These are phyloP conservation scores for Panzeria rudis DNA, from an alignment of 2,888 invertebrate species.

Conservation along the genomic window DNA sequence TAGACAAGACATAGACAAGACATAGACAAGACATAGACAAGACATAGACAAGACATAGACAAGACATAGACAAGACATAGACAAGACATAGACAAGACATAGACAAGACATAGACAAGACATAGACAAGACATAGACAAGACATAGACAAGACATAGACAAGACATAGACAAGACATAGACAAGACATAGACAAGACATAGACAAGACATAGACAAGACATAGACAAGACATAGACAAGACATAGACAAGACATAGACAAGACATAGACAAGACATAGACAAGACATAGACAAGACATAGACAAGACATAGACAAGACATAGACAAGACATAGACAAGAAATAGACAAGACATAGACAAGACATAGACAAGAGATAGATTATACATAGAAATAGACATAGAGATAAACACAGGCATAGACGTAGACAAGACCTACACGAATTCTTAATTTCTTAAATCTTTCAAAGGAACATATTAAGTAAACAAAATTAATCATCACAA, in stretches of 20 bases:
- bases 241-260: neutral
- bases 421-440: conserved; percentile 4
- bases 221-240: conserved; percentile 1
- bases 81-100: neutral
- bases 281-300: neutral
- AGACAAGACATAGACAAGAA: conserved; percentile 1
- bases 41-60: neutral
- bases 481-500: conserved; percentile 7
- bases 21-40: neutral
- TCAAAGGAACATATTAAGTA: neutral
- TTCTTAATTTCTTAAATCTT: neutral
- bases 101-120: neutral
- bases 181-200: neutral
- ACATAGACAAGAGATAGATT: neutral
- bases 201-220: conserved; percentile 8
- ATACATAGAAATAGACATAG: neutral
- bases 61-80: neutral
- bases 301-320: neutral
- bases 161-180: neutral
- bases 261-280: neutral
- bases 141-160: conserved; percentile 4
- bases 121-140: conserved; percentile 1
- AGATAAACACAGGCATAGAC: neutral
- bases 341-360: neutral
- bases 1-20: neutral